A percentile compares a stretch with the other conserved stretches of the same genome.
phyloP scores from a whole-genome alignment of 2,113 vertebrate species.

The Tonatia bakeri region DNA sequence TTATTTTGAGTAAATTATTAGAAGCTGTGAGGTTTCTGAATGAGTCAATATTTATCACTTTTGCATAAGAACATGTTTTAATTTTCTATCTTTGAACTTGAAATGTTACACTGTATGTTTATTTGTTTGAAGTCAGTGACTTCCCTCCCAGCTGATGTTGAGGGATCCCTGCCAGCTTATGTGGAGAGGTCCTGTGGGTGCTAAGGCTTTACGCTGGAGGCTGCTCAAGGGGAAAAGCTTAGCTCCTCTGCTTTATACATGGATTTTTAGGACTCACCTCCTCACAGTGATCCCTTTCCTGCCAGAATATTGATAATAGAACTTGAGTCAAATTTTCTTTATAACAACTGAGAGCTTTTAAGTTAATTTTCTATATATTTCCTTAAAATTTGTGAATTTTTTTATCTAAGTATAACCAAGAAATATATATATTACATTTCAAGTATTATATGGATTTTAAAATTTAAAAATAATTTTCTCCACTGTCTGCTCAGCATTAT shows the following conservation, averaged over 20 bases:
- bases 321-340: neutral
- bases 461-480: neutral
- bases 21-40: neutral
- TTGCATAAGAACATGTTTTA: neutral
- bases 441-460: neutral
- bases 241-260: neutral
- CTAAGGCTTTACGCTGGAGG: neutral
- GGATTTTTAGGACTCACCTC: neutral
- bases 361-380: constrained; percentile 11
- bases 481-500: neutral
- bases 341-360: neutral
- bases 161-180: neutral
- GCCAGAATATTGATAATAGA: neutral
- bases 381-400: neutral
- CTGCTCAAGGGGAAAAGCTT: neutral
- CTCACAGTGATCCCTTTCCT: neutral
- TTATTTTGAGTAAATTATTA: constrained; percentile 5
- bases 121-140: neutral
- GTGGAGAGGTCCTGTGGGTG: neutral
- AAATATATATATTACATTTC: neutral
- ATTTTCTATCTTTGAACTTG: neutral
- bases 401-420: neutral
- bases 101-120: neutral
- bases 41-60: neutral
- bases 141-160: neutral